These are phyloP conservation scores for Thoracochromis brauschi DNA, from an alignment of 2,113 vertebrate species.

Conservation along the genomic window DNA sequence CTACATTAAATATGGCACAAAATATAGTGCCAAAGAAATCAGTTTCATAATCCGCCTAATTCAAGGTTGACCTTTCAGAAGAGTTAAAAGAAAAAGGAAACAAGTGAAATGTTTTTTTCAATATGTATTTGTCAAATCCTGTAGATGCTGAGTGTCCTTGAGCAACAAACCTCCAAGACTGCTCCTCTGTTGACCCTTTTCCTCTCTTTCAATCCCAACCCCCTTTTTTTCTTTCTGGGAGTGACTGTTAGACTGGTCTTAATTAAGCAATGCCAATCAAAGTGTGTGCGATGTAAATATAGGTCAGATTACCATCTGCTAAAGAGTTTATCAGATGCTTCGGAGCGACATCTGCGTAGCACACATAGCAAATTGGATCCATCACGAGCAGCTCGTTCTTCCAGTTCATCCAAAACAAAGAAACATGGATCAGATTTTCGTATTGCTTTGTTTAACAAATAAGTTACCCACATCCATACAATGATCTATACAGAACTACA, in stretches of 20 bases:
- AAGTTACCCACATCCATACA: background rate
- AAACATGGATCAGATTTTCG: background rate
- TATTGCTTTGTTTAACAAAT: background rate
- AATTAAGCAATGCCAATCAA: slow-evolving; percentile 32
- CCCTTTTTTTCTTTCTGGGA: background rate
- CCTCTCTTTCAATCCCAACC: background rate
- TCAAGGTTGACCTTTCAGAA: background rate
- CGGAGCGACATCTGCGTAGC: background rate
- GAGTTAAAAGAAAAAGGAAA: background rate
- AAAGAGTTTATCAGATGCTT: slow-evolving; percentile 8
- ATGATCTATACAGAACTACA: background rate
- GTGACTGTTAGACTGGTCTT: background rate
- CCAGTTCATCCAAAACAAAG: background rate
- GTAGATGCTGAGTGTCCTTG: background rate
- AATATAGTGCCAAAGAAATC: background rate
- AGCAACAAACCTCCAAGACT: background rate
- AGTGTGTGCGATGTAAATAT: background rate
- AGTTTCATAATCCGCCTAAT: background rate
- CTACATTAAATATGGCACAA: background rate
- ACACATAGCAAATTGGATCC: background rate
- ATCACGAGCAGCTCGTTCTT: background rate
- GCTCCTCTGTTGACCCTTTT: background rate
- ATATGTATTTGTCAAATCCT: background rate
- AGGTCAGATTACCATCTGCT: slow-evolving; percentile 33
- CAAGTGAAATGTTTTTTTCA: background rate